Evolutionary conservation across 2,888 invertebrate species (phyloP), one percentile per base, ranked within the genome.

Genomic region (Epinotia demarniana): DNA sequence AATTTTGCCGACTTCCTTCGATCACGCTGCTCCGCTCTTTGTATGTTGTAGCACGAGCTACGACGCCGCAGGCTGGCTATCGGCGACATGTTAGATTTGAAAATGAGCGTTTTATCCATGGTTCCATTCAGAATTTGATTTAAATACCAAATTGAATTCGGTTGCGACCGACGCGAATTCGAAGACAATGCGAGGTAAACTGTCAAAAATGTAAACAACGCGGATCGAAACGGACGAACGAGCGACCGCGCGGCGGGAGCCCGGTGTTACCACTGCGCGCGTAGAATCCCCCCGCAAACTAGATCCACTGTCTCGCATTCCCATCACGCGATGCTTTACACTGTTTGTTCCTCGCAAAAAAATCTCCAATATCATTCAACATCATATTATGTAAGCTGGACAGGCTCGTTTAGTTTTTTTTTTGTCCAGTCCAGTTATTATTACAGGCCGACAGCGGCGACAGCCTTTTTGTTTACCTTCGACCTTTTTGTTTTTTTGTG

Each of bases 21-120:
- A 87, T 94, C 94, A 84, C 94, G 92, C 85, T 92, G 91, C 83
- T 94, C 94, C 2, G 94, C 94, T 89, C 93, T 91, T 88, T 94
- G 94, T 85, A 94, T 93, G 81, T 94, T 94, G 84, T 94, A 94
- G 82, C 94, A 94, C 78, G 94, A 94, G 87, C 93, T 94, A 62
- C 94, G 90, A 82, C 94, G 92, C 87, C 94, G 91, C 84, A 94
- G 84, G 86, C 94, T 94, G 16, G 94, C 91, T 88, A 94, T 93
- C 72, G 94, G 93, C 79, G 94, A 94, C 88, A 94, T 88, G 80
- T 93, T 93, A 71, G 92, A 88, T 81, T 92, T 93, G 81, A 94
- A 93, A 80, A 93, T 90, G 79, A 93, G 87, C 77, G 94, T 94
- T 88, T 87, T 93, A 85, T 94, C 94, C 94, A 94, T 94, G 79